A percentile compares a stretch with the other conserved stretches of the same genome.
Conservation (phyloP, 30 jellyfish, hydroid and myxozoan species). For the Aurelia sp. region DNA sequence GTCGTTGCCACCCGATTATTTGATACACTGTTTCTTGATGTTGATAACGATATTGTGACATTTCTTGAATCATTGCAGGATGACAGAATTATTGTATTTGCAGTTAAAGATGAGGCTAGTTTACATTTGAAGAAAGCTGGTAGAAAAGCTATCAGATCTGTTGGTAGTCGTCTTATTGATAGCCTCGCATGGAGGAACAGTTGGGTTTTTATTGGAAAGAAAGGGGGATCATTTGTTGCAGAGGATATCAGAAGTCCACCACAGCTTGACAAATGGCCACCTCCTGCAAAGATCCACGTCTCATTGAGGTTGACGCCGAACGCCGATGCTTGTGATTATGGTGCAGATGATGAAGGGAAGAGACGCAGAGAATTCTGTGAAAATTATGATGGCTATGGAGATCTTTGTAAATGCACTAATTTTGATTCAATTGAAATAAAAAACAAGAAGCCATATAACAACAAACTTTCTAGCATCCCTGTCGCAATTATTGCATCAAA, state of each 20-base stretch:
- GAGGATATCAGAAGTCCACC: too few species aligned
- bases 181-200: background rate
- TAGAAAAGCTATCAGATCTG: background rate
- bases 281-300: too few species aligned
- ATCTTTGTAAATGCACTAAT: conserved; percentile 89
- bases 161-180: background rate
- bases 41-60: conserved; percentile 66
- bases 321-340: conserved; percentile 62
- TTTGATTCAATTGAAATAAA: conserved; percentile 78
- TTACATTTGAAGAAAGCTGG: background rate
- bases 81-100: conserved; percentile 76
- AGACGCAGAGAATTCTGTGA: conserved; percentile 83
- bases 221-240: background rate
- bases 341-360: conserved; percentile 40
- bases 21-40: conserved; percentile 64
- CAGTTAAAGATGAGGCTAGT: conserved; percentile 45
- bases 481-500: conserved; percentile 96
- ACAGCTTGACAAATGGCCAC: too few species aligned
- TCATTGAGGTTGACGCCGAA: too few species aligned
- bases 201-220: background rate
- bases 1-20: conserved; percentile 76
- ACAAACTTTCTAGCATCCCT: conserved; percentile 73
- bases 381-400: conserved; percentile 92
- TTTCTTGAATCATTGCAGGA: conserved; percentile 73
- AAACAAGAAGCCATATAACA: conserved; percentile 42